Percentiles rank a stretch among this genome's conserved stretches.
Conservation (phyloP, 2,888 invertebrate species). For the Drosophila neotestacea region DNA sequence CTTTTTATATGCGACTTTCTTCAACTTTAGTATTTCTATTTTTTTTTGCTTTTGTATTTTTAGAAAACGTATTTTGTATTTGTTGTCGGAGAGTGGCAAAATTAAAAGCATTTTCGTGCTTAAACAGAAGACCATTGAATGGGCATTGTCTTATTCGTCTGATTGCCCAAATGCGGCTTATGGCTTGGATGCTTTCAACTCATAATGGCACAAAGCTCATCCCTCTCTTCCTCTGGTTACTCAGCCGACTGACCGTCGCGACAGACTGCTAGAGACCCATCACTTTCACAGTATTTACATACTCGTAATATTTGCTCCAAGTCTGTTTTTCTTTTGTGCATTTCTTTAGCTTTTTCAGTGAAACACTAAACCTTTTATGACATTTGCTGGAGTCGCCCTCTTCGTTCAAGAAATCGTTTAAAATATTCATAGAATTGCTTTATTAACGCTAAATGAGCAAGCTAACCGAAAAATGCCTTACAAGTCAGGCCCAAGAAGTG, state of each 20-base stretch:
- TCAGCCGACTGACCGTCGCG: slow-evolving; percentile 23
- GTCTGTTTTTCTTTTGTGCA: slow-evolving; percentile 46
- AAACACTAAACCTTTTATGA: slow-evolving; percentile 76
- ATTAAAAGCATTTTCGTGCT: slow-evolving; percentile 78
- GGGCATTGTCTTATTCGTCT: slow-evolving; percentile 45
- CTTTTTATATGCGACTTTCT: slow-evolving; percentile 24
- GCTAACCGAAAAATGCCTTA: slow-evolving; percentile 28
- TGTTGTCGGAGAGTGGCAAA: slow-evolving; percentile 57
- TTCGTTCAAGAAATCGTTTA: slow-evolving; percentile 63
- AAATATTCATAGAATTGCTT: slow-evolving; percentile 79
- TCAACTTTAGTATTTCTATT: slow-evolving; percentile 2
- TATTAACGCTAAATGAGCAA: slow-evolving; percentile 77
- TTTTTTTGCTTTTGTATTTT: slow-evolving; percentile 12
- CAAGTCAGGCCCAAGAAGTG: slow-evolving; percentile 5
- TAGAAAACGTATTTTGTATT: slow-evolving; percentile 20
- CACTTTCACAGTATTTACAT: slow-evolving; percentile 61
- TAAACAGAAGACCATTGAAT: slow-evolving; percentile 66
- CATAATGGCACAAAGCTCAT: slow-evolving; percentile 26
- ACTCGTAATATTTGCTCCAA: slow-evolving; percentile 58
- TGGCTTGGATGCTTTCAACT: slow-evolving; percentile 32
- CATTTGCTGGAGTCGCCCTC: slow-evolving; percentile 7
- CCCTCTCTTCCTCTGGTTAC: slow-evolving; percentile 17
- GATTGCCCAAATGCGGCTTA: slow-evolving; percentile 75
- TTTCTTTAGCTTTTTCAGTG: slow-evolving; percentile 42
- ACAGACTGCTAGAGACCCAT: slow-evolving; percentile 26